phyloP scores from a whole-genome alignment of 2,113 vertebrate genomes.

The Callionymus lyra region DNA sequence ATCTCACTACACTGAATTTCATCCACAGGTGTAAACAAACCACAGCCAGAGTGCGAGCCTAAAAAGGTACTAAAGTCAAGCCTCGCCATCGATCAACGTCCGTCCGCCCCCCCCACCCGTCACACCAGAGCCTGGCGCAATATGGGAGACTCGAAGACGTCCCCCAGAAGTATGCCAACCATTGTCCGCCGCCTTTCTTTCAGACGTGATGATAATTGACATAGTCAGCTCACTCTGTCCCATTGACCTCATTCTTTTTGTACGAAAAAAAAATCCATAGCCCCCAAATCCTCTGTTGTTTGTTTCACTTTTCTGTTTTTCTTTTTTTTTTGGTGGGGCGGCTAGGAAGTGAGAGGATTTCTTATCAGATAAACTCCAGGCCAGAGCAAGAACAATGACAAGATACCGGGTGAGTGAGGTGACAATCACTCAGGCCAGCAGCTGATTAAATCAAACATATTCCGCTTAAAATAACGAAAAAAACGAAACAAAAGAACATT shows the following conservation, averaged over 20 bases:
- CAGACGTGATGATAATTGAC: constrained; percentile 59
- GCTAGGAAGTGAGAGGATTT: constrained; percentile 17
- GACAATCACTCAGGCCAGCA: neutral
- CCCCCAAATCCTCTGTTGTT: constrained; percentile 32
- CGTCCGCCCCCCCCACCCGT: no score
- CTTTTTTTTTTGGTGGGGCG: constrained; percentile 11
- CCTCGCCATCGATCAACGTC: constrained; percentile 32
- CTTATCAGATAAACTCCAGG: constrained; percentile 2
- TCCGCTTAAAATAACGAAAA: no score
- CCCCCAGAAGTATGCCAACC: constrained; percentile 59
- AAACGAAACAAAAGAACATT: no score
- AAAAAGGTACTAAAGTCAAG: constrained; percentile 16
- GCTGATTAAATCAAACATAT: no score
- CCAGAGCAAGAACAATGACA: constrained; percentile 8
- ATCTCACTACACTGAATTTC: constrained; percentile 11
- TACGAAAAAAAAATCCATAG: neutral
- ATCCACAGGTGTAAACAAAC: constrained; percentile 43
- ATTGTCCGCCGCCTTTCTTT: constrained; percentile 56
- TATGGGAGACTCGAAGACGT: constrained; percentile 44
- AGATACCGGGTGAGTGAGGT: constrained; percentile 5
- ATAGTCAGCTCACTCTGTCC: constrained; percentile 54
- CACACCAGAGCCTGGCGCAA: constrained; percentile 27
- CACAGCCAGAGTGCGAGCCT: constrained; percentile 6
- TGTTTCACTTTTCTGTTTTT: constrained; percentile 8
- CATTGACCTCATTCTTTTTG: constrained; percentile 54